Conservation (phyloP, 2,797 vertebrate genomes). For the Mormyrus proboscirostris region DNA sequence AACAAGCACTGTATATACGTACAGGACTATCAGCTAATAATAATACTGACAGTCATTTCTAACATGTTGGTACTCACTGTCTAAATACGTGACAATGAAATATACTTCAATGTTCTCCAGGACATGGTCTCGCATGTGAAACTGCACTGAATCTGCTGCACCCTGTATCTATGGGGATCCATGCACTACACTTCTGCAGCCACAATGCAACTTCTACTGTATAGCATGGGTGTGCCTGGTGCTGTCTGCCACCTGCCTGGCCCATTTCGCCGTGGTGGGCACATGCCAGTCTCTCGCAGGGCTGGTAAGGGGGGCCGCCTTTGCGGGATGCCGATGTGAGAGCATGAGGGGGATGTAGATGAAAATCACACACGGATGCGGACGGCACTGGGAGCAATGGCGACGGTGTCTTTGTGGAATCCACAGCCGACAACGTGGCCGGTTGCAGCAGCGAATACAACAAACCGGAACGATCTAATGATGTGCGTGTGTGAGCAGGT, state of each 20-base stretch:
- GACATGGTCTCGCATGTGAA: background rate
- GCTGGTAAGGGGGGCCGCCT: background rate
- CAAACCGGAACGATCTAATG: too few relatives aligned
- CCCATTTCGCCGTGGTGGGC: background rate
- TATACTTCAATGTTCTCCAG: background rate
- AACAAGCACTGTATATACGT: background rate
- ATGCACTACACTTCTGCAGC: background rate
- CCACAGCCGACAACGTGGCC: background rate
- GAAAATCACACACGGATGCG: background rate
- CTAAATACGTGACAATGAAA: background rate
- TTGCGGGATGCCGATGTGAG: background rate
- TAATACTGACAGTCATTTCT: background rate
- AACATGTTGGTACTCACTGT: background rate
- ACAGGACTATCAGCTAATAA: background rate
- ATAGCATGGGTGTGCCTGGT: background rate
- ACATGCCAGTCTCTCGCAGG: background rate
- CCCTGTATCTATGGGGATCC: background rate
- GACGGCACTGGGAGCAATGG: background rate
- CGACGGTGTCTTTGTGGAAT: background rate
- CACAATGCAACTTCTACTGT: background rate
- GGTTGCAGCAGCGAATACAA: background rate
- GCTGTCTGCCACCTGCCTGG: background rate
- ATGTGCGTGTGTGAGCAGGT: constrained; percentile 1
- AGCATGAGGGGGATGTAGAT: background rate
- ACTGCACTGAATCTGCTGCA: background rate